Conservation (phyloP, 2,888 invertebrate species). For the Hypolimnas misippus region DNA sequence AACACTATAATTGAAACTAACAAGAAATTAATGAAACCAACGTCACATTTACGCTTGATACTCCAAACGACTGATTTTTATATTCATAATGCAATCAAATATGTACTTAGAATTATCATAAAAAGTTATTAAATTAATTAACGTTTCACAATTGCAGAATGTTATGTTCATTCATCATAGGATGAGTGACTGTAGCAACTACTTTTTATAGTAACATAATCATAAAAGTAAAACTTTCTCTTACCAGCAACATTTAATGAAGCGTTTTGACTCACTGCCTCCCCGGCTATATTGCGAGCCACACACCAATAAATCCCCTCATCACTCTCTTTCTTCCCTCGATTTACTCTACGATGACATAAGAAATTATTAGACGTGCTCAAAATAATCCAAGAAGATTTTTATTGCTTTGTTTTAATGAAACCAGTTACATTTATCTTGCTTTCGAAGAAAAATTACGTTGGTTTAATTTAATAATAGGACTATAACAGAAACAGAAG, state of each 20-base stretch:
- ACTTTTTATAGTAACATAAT: slow-evolving; percentile 22
- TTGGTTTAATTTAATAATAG: background rate
- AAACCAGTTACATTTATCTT: background rate
- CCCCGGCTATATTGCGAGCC: slow-evolving; percentile 95
- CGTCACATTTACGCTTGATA: too few relatives aligned
- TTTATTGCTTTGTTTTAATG: slow-evolving; percentile 17
- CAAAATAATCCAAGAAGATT: slow-evolving; percentile 16
- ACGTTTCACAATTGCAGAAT: too few relatives aligned
- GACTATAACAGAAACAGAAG: background rate
- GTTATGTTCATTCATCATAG: too few relatives aligned
- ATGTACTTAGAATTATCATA: too few relatives aligned
- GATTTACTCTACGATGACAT: slow-evolving; percentile 87
- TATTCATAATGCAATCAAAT: too few relatives aligned
- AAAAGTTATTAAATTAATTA: too few relatives aligned
- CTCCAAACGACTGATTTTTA: too few relatives aligned
- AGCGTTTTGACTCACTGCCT: slow-evolving; percentile 95
- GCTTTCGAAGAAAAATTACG: slow-evolving; percentile 1
- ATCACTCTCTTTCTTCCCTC: slow-evolving; percentile 97
- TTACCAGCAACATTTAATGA: slow-evolving; percentile 97
- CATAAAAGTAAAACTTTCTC: slow-evolving; percentile 36
- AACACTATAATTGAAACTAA: background rate
- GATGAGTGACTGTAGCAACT: too few relatives aligned
- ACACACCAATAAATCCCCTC: slow-evolving; percentile 99
- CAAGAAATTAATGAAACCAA: background rate
- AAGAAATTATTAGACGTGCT: slow-evolving; percentile 31